Base-by-base conservation (phyloP, 2,888 invertebrate genomes). In the Rotaria macrura region DNA sequence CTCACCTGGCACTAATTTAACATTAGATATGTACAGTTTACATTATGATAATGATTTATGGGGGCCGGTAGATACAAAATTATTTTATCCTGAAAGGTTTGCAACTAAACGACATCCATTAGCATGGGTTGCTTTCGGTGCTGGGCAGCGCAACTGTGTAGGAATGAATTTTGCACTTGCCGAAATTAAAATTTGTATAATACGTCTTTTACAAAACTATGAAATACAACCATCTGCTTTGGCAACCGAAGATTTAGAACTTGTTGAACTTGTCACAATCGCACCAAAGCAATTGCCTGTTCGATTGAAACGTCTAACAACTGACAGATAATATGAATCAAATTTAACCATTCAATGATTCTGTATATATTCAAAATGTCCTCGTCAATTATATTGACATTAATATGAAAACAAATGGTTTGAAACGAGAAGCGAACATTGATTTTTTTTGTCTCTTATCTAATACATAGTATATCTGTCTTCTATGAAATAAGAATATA, bases 91-190 rank as follows among this genome's bases (percentile, higher is more conserved):
- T 0, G 85, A 85, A 54, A 72, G 85, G 84, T 85, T 85, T 85
- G 47, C 84, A 52, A 55, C 55, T 1, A 72, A 85, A 49, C 54
- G 85, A 54, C 52, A 85, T 65, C 85, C 85, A 25, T 49, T 72
- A 54, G 84, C 84, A 34, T 85, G 85, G 85, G 54, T 85, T 6
- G 52, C 85, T 20, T 85, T 85, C 29, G 90, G 90, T 1, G 89
- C 88, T 34, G 90, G 90, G 12, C 90, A 89, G 7, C 87, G 90
- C 40, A 89, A 88, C 85, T 90, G 90, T 85, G 34, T 65, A 34
- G 65, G 65, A 65, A 65, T 65, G 65, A 34, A 20, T 20, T 65
- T 65, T 34, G 65, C 65, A 38, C 65, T 65, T 65, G 34, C 65
- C 17, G 65, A 65, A 65, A 65, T 65, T 65, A 65, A 65, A 65